Base-by-base conservation (phyloP, 2,888 invertebrate genomes). In the Leptinotarsa haldemani region DNA sequence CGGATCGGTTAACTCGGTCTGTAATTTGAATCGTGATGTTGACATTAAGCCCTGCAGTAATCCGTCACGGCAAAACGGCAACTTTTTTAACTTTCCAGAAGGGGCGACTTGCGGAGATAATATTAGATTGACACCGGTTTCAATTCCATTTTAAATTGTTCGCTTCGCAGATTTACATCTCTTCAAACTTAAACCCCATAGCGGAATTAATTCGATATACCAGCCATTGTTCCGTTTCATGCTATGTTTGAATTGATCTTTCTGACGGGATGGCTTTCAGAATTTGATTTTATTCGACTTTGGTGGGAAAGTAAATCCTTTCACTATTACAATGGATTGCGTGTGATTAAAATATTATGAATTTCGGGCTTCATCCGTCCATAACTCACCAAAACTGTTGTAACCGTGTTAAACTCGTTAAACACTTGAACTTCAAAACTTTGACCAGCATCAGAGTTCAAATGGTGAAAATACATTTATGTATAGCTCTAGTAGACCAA, bases 1-100 rank as follows among this genome's bases (percentile, higher is more conserved):
- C 75, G 79, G 75, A 78, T 81, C 80, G 79, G 80, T 81, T 82
- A 81, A 80, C 79, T 82, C 84, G 79, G 79, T 81, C 82, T 83
- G 85, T 85, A 86, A 87, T 87, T 85, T 85, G 86, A 86, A 87
- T 86, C 87, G 85, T 84, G 87, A 86, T 86, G 86, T 87, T 87
- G 87, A 87, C 87, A 86, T 85, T 86, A 87, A 87, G 86, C 86
- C 86, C 84, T 82, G 75, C 80, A 81, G 86, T 87, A 87, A 87
- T 87, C 87, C 85, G 85, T 87, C 86, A 86, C 85, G 85, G 86
- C 80, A 84, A 83, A 84, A 84, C 83, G 85, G 83, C 84, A 84
- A 84, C 85, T 86, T 85, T 86, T 85, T 85, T 82, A 80, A 81
- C 80, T 83, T 82, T 80, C 74, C 72, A 71, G 73, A 71, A 74